phyloP scores from a whole-genome alignment of 2,888 invertebrate species.

The Siphlonurus alternatus region DNA sequence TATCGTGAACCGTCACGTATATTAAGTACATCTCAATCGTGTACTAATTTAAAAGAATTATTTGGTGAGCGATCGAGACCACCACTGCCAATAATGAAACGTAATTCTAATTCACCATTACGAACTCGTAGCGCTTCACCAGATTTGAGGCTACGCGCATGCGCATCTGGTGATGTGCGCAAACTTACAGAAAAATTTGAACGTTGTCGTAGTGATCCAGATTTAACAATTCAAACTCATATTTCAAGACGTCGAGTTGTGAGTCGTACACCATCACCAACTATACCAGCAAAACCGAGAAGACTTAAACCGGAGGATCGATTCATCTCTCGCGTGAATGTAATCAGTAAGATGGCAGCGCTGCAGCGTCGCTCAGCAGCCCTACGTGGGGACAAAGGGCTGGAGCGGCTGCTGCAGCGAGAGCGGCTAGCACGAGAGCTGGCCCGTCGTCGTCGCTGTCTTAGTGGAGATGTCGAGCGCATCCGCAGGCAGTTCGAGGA shows the following conservation, averaged over 20 bases:
- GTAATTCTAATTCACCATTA: constrained; percentile 4
- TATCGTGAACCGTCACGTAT: constrained; percentile 25
- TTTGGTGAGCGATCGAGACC: constrained; percentile 51
- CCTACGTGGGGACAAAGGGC: background rate
- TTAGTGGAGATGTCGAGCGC: constrained; percentile 47
- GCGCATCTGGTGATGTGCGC: constrained; percentile 59
- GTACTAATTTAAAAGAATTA: constrained; percentile 32
- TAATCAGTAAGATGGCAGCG: constrained; percentile 72
- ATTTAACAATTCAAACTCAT: constrained; percentile 35
- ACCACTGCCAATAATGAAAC: background rate
- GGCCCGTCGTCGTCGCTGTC: background rate
- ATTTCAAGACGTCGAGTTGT: constrained; percentile 31
- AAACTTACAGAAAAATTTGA: constrained; percentile 66
- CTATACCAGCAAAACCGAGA: constrained; percentile 38
- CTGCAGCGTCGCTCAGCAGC: constrained; percentile 28
- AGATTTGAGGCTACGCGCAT: constrained; percentile 50
- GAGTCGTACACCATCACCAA: constrained; percentile 38
- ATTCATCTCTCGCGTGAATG: constrained; percentile 74
- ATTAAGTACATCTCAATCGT: background rate
- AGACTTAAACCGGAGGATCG: constrained; percentile 45
- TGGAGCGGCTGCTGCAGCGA: constrained; percentile 1
- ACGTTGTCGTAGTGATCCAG: constrained; percentile 64
- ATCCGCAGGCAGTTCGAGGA: constrained; percentile 54
- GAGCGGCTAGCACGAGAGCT: background rate
- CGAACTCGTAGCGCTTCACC: constrained; percentile 57